Base-by-base conservation (phyloP, 2,113 vertebrate species). In the Podarcis raffonei region DNA sequence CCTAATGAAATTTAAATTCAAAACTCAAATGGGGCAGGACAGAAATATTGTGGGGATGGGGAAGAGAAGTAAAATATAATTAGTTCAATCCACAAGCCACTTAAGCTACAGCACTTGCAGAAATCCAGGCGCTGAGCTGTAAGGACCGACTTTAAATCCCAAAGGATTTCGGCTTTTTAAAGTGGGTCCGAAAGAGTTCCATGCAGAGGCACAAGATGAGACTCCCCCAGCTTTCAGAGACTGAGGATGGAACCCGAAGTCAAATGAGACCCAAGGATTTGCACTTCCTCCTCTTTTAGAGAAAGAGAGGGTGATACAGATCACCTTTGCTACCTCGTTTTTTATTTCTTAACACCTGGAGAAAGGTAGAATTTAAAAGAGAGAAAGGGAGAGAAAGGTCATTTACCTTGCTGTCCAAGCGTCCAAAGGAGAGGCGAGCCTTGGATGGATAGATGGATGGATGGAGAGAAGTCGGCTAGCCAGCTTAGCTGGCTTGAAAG, bases 401-500 rank as follows among this genome's bases (percentile, higher is more conserved):
- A 65, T 80, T 83, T 83, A 87, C 89, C 30, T 53, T 87, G 59
- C 42, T 57, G 5, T 69, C 68, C 22, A 18, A 74, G 32, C 3
- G 16, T 69, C 6, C 53, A 35, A n/a, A 5, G 39, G 83, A 35
- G 35, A 35, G 30, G 16, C 68, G 9, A 20, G 11, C 53, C 11
- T 5, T 39, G 22, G 72, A 2, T 4, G 6, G 16, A 37, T 42
- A 23, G 39, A 18, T 7, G 13, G 25, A 32, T 62, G 30, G 30
- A 53, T 23, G 8, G 37, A 39, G 32, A 48, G 37, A 59, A 20
- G 48, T 53, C 23, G n/a, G 42, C 18, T 32, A 42, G 18, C 62
- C 5, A 30, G 12, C 15, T 18, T 25, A 53, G 65, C 42, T 62
- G 65, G 7, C 75, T 62, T 90, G 92, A 94, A 94, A 94, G 93